A percentile compares a stretch with the other conserved stretches of the same genome.
Evolutionary conservation across 2,888 invertebrate species (phyloP).

Genomic region (Scrobipalpa costella): DNA sequence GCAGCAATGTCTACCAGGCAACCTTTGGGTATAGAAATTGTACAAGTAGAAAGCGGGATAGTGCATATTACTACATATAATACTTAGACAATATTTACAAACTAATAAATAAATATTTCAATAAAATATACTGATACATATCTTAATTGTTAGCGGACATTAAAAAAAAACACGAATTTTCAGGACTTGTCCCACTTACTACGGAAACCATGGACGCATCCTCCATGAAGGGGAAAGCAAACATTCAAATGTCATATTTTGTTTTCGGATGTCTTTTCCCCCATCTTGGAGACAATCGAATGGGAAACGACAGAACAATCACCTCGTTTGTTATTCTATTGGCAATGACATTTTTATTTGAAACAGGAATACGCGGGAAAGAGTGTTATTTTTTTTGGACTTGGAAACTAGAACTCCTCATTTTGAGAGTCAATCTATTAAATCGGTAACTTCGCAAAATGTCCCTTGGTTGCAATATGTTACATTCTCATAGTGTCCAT

Average conservation of each 20-base stretch:
- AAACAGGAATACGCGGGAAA: slow-evolving; percentile 3
- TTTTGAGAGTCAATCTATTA: too few relatives aligned
- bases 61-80: too few relatives aligned
- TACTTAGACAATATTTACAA: too few relatives aligned
- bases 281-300: slow-evolving; percentile 22
- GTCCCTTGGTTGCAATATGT: too few relatives aligned
- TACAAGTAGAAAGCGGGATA: too few relatives aligned
- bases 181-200: neutral
- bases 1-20: too few relatives aligned
- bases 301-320: slow-evolving; percentile 26
- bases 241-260: slow-evolving; percentile 32
- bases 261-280: slow-evolving; percentile 29
- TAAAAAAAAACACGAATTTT: neutral
- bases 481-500: too few relatives aligned
- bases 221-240: slow-evolving; percentile 22
- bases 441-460: too few relatives aligned
- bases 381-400: neutral
- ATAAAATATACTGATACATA: too few relatives aligned
- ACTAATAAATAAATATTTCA: too few relatives aligned
- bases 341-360: slow-evolving; percentile 18
- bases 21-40: too few relatives aligned
- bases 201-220: slow-evolving; percentile 19
- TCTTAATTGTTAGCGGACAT: too few relatives aligned
- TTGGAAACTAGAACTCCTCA: neutral
- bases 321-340: slow-evolving; percentile 23